Conservation (phyloP, 35 echinoderm and acorn worm genomes). For the Anneissia japonica region DNA sequence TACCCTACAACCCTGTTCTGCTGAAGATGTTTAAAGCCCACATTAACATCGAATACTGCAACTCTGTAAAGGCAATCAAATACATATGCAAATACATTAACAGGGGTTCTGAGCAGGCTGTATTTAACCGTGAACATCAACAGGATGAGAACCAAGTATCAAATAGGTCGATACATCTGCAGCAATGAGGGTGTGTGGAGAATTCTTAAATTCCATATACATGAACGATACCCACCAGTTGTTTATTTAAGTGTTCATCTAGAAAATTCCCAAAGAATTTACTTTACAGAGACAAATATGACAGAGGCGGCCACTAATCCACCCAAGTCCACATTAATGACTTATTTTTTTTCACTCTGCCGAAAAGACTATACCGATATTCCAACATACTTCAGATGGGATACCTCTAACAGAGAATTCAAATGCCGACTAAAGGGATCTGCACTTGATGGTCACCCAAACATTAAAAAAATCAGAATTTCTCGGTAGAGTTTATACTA, state of each 20-base stretch:
- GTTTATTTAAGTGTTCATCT: neutral
- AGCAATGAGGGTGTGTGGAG: neutral
- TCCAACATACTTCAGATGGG: neutral
- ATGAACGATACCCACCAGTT: neutral
- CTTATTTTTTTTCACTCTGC: neutral
- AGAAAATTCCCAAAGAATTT: neutral
- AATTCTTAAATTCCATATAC: neutral
- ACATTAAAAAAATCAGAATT: too few relatives aligned
- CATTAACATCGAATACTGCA: neutral
- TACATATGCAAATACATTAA: neutral
- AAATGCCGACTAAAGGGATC: too few relatives aligned
- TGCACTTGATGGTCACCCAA: too few relatives aligned
- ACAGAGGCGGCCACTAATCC: neutral
- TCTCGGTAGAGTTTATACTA: too few relatives aligned
- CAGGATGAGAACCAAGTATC: neutral
- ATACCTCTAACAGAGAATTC: too few relatives aligned
- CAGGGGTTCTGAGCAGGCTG: neutral
- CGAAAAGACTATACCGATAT: neutral
- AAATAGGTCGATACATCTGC: constrained; percentile 4
- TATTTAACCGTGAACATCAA: neutral
- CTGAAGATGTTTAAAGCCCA: neutral
- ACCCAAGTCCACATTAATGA: neutral
- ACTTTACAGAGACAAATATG: neutral
- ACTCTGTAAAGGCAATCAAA: neutral
- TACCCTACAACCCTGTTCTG: neutral